Evolutionary conservation across 2,113 vertebrate genomes (phyloP).

Genomic region (Actenoides hombroni): DNA sequence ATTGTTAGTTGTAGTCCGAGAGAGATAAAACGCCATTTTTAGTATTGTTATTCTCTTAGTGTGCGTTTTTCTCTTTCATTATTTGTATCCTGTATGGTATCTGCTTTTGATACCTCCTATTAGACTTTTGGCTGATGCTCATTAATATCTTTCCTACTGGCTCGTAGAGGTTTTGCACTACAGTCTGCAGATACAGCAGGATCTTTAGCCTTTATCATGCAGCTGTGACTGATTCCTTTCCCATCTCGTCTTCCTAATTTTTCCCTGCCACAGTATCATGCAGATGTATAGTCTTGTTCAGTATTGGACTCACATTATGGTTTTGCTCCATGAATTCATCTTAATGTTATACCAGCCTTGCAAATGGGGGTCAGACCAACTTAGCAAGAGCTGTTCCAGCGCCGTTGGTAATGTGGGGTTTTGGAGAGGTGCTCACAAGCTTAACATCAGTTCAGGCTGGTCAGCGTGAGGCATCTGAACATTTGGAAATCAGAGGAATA

Average conservation of each 20-base stretch:
- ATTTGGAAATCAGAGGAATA: background rate
- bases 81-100: background rate
- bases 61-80: background rate
- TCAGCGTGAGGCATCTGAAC: background rate
- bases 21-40: background rate
- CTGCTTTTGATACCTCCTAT: conserved; percentile 14
- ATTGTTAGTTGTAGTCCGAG: background rate
- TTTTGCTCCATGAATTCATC: background rate
- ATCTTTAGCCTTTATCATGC: background rate
- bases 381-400: background rate
- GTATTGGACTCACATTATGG: rapidly evolving
- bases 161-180: background rate
- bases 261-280: background rate
- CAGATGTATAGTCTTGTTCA: background rate
- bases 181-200: background rate
- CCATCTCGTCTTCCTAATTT: background rate
- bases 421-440: background rate
- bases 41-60: background rate
- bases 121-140: conserved; percentile 35
- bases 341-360: background rate
- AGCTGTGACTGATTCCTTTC: background rate
- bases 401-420: rapidly evolving
- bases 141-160: background rate
- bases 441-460: background rate
- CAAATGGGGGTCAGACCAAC: background rate